Conservation (phyloP, 2,113 vertebrate species). For the Melanostigma gelatinosum region DNA sequence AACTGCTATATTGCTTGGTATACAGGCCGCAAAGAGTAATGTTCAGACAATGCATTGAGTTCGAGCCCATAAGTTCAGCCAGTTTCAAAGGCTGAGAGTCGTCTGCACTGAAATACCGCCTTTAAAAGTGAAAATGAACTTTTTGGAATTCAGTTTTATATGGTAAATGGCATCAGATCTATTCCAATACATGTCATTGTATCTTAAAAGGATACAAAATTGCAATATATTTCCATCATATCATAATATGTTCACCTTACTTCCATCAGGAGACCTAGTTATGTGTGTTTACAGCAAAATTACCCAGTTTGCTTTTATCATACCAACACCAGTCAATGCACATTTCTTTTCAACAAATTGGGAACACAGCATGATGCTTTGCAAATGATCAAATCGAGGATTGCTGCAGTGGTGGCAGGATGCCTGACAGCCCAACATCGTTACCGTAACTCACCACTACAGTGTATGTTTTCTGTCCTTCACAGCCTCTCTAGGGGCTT, state of each 20-base stretch:
- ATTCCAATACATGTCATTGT: neutral
- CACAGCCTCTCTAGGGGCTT: neutral
- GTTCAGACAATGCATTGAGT: constrained; percentile 22
- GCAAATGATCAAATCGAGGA: constrained; percentile 34
- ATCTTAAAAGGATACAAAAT: constrained; percentile 3
- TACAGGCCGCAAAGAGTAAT: neutral
- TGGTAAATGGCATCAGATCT: neutral
- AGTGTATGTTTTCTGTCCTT: neutral
- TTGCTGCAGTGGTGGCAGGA: constrained; percentile 12
- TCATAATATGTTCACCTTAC: neutral
- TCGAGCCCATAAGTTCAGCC: neutral
- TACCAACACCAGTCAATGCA: neutral
- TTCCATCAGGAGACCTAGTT: neutral
- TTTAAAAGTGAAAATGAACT: neutral
- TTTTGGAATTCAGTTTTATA: neutral
- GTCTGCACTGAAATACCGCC: neutral
- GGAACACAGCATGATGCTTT: constrained; percentile 23
- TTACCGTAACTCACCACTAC: neutral
- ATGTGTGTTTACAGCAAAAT: constrained; percentile 2
- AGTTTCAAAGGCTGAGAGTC: constrained; percentile 12
- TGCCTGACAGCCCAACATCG: constrained; percentile 16
- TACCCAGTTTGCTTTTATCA: neutral
- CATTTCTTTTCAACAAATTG: constrained; percentile 17
- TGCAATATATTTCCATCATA: neutral
- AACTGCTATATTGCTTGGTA: neutral